phyloP scores from a whole-genome alignment of 2,888 invertebrate species.

The Ornithoptera alexandrae region DNA sequence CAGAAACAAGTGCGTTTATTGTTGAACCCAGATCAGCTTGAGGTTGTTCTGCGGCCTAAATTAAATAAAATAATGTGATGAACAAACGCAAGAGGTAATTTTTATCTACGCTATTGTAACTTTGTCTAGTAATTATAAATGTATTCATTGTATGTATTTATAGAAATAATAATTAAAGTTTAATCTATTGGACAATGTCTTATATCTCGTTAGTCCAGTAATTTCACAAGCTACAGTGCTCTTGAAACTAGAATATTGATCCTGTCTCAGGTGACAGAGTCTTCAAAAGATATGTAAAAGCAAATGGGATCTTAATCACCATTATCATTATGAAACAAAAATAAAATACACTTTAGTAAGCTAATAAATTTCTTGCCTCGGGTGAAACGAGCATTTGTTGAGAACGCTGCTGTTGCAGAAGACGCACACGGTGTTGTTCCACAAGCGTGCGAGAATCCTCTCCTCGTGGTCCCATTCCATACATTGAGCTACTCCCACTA shows the following conservation, averaged over 20 bases:
- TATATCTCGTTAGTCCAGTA: too few species aligned
- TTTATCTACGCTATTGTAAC: neutral
- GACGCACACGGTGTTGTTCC: constrained; percentile 83
- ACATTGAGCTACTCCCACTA: constrained; percentile 38
- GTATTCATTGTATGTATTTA: too few species aligned
- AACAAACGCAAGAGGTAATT: neutral
- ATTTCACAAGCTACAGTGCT: too few species aligned
- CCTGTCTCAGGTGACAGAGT: too few species aligned
- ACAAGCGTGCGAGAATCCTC: constrained; percentile 74
- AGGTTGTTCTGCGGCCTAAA: constrained; percentile 83
- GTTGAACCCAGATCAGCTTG: constrained; percentile 82
- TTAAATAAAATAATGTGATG: constrained; percentile 1
- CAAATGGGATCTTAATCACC: neutral
- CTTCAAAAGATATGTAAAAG: neutral
- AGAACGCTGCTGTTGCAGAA: constrained; percentile 88
- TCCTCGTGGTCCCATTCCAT: constrained; percentile 40
- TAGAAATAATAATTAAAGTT: too few species aligned
- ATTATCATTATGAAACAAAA: neutral
- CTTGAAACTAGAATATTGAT: too few species aligned
- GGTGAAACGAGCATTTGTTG: constrained; percentile 88
- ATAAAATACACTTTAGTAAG: neutral
- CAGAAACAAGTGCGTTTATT: constrained; percentile 90
- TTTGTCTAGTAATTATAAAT: too few species aligned
- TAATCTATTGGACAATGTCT: too few species aligned
- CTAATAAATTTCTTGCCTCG: constrained; percentile 44